Evolutionary conservation across 2,797 vertebrate species (phyloP).

Genomic region (Lacerta agilis): DNA sequence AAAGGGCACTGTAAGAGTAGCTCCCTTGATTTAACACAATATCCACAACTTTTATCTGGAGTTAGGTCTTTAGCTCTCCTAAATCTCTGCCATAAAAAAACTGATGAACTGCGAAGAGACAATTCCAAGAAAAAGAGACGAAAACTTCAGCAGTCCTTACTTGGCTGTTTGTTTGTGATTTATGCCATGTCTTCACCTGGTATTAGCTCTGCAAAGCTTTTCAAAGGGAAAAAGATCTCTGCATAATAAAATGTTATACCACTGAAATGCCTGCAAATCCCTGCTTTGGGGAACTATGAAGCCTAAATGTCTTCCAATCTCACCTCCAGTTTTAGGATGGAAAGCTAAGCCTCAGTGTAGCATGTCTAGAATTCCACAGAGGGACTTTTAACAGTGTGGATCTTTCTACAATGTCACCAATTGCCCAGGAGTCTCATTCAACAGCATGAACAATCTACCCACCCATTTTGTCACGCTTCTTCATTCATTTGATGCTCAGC

Average conservation of each 20-base stretch:
- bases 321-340: background rate
- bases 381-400: background rate
- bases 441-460: background rate
- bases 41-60: slow-evolving; percentile 40
- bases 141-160: slow-evolving; percentile 18
- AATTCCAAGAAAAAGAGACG: slow-evolving; percentile 20
- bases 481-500: background rate
- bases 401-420: background rate
- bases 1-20: slow-evolving; percentile 26
- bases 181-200: slow-evolving; percentile 27
- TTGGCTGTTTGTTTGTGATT: slow-evolving; percentile 37
- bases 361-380: background rate
- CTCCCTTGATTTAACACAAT: slow-evolving; percentile 28
- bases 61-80: slow-evolving; percentile 33
- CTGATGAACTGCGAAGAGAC: slow-evolving; percentile 44
- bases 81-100: slow-evolving; percentile 38
- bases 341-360: slow-evolving; percentile 6
- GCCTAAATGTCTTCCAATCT: slow-evolving; percentile 2
- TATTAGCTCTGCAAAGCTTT: slow-evolving; percentile 38
- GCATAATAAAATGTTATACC: slow-evolving; percentile 21
- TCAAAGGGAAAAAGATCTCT: slow-evolving; percentile 27
- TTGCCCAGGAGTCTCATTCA: background rate
- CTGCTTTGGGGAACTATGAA: background rate
- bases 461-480: background rate
- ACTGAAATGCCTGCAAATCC: slow-evolving; percentile 28